These are phyloP conservation scores for Piprites chloris DNA, from an alignment of 2,113 vertebrate species.

Conservation along the genomic window DNA sequence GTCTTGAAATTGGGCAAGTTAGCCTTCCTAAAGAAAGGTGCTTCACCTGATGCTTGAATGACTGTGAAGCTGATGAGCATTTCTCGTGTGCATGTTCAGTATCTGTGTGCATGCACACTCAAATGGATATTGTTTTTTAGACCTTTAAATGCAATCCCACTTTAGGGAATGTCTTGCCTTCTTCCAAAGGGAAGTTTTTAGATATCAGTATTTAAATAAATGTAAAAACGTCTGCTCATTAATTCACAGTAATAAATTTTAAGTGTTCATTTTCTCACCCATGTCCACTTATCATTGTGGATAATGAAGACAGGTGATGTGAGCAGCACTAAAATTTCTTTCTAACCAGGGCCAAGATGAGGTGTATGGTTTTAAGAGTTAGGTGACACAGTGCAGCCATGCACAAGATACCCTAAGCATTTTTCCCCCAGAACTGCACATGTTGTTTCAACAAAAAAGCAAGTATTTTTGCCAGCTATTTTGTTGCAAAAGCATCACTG, in stretches of 20 bases:
- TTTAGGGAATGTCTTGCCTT: neutral
- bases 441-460: neutral
- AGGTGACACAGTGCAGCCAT: neutral
- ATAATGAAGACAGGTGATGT: neutral
- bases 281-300: neutral
- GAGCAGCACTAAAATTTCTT: neutral
- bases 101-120: rapidly evolving
- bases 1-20: neutral
- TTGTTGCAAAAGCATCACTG: neutral
- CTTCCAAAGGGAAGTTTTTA: neutral
- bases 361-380: neutral
- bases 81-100: neutral
- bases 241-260: neutral
- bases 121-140: neutral
- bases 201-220: neutral
- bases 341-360: neutral
- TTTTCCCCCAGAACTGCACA: neutral
- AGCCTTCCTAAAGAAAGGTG: neutral
- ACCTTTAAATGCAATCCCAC: neutral
- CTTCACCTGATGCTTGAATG: neutral
- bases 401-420: rapidly evolving
- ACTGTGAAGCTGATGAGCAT: neutral
- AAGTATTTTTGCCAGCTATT: neutral
- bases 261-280: neutral
- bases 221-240: neutral